Evolutionary conservation across 1,140 invertebrate genomes (phyloP).

Genomic region (Ditylenchus dipsaci): DNA sequence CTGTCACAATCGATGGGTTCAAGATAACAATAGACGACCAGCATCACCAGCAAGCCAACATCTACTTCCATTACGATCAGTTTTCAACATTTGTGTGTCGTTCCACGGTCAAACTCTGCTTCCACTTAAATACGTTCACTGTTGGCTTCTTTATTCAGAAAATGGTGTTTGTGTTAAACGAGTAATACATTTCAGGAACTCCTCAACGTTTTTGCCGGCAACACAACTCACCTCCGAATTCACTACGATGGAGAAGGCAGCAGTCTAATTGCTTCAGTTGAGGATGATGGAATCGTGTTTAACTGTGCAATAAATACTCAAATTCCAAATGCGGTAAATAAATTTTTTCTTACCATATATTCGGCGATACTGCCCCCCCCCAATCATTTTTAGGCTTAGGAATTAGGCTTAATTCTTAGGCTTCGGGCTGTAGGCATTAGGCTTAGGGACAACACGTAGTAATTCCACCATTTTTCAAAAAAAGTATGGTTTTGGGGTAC

Average conservation of each 20-base stretch:
- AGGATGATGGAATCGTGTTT: constrained; percentile 15
- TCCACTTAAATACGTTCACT: constrained; percentile 7
- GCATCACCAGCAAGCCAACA: constrained; percentile 11
- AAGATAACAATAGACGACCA: constrained; percentile 17
- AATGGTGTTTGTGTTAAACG: background rate
- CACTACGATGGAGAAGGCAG: constrained; percentile 13
- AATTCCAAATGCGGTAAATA: constrained; percentile 3
- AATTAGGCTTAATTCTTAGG: too few relatives aligned
- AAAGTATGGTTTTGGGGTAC: too few relatives aligned
- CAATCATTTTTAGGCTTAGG: too few relatives aligned
- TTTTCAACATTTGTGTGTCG: constrained; percentile 9
- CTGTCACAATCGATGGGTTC: constrained; percentile 4
- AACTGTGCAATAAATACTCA: constrained; percentile 13
- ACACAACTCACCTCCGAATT: background rate
- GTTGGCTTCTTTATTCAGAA: background rate
- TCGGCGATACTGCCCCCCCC: too few relatives aligned
- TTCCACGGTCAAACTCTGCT: background rate
- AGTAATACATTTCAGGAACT: constrained; percentile 3
- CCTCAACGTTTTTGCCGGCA: constrained; percentile 11
- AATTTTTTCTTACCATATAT: background rate
- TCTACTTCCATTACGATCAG: constrained; percentile 13
- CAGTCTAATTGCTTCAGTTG: constrained; percentile 3
- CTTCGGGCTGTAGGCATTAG: too few relatives aligned
- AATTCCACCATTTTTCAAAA: too few relatives aligned
- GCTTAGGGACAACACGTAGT: too few relatives aligned